phyloP scores from a whole-genome alignment of 1,140 invertebrate genomes.

The Chironomus tepperi region DNA sequence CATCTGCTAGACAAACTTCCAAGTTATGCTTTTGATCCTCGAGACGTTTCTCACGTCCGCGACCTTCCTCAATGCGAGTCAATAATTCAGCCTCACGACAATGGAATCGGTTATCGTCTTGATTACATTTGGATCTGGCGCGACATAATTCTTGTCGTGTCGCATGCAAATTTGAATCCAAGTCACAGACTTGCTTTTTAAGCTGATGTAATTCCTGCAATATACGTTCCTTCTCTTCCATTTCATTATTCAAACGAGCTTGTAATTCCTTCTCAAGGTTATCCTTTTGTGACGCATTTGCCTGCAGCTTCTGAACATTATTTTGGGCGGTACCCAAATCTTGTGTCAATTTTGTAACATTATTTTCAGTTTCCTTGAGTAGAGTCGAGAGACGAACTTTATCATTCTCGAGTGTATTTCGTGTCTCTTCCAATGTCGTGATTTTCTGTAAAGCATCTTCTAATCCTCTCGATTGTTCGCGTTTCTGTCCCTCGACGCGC shows the following conservation, averaged over 20 bases:
- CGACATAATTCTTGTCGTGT: slow-evolving; percentile 62
- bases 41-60: slow-evolving; percentile 70
- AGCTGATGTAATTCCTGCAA: slow-evolving; percentile 61
- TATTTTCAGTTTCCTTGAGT: slow-evolving; percentile 67
- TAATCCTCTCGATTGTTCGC: slow-evolving; percentile 65
- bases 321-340: slow-evolving; percentile 56
- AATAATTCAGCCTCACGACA: slow-evolving; percentile 58
- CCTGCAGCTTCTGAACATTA: slow-evolving; percentile 58
- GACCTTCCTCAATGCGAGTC: slow-evolving; percentile 70
- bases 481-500: slow-evolving; percentile 69
- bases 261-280: slow-evolving; percentile 74
- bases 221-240: slow-evolving; percentile 63
- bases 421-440: slow-evolving; percentile 69
- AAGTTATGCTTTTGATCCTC: slow-evolving; percentile 85
- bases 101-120: slow-evolving; percentile 52
- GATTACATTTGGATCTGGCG: slow-evolving; percentile 60
- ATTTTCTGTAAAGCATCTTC: slow-evolving; percentile 79
- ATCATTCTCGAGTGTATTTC: slow-evolving; percentile 58
- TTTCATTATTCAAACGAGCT: slow-evolving; percentile 60
- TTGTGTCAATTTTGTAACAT: slow-evolving; percentile 55
- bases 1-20: slow-evolving; percentile 77
- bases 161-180: slow-evolving; percentile 61
- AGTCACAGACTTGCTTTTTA: slow-evolving; percentile 61
- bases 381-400: slow-evolving; percentile 57
- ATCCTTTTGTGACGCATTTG: slow-evolving; percentile 57